Base-by-base conservation (phyloP, 2,888 invertebrate genomes). In the Callyntrura guangdongensis region DNA sequence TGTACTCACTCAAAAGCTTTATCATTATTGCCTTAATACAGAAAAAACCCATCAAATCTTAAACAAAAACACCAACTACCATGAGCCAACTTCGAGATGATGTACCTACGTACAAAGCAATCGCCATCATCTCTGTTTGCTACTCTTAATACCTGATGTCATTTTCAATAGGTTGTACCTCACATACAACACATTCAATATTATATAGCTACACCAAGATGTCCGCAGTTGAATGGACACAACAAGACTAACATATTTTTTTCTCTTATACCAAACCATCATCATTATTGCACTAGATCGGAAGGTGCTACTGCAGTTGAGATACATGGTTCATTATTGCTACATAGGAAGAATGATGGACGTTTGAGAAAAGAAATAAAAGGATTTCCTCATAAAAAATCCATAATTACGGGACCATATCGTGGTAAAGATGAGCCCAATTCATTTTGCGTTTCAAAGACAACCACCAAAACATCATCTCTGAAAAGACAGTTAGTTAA, bases 311-410 rank as follows among this genome's bases (percentile, higher is more conserved):
- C 20, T 74, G 74, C 47, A 49, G 45, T 49, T 74, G 47, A 47
- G 49, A 74, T 74, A 49, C 74, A 74, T 49, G 74, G 74, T 22
- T 11, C 49, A 74, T 74, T 74, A 74, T 74, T 49, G 27, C 74
- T 49, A 49, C 49, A 74, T 22, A 74, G n/a, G 22, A 74, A 20
- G 74, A 49, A 12, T 74, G 74, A 74, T 49, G 74, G 74, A 74
- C 74, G 49, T 47, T 49, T 74, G 47, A 47, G 69, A 69, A 22
- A 49, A 74, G 49, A 74, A 49, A 83, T 22, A 83, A 83, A 83
- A 69, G 27, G n/a, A 36, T 22, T 79, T 86, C 79, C 64, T 86
- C 79, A 77, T 77, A 86, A 86, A 86, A 86, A 86, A 86, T 74
- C 61, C 47, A 86, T 86, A 86, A 86, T 86, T 77, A 86, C 77